phyloP scores from a whole-genome alignment of 2,797 vertebrate species.

The Acanthornis magna region DNA sequence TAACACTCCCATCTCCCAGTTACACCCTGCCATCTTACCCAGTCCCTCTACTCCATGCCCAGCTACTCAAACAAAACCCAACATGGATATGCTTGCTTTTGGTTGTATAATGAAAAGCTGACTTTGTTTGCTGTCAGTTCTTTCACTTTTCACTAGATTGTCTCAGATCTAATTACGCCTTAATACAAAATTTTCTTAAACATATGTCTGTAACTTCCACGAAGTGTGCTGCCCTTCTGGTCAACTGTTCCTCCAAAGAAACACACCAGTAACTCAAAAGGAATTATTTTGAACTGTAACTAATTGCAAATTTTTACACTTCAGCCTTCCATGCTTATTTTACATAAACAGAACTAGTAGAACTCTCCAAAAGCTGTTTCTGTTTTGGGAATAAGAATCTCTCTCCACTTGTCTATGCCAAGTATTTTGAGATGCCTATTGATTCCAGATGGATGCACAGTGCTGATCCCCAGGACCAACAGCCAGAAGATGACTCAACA shows the following conservation, averaged over 20 bases:
- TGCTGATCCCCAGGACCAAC: not conserved
- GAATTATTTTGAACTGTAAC: not conserved
- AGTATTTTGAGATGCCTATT: not conserved
- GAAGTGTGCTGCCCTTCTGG: accelerated
- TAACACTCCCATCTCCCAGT: not conserved
- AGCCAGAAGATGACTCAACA: slow-evolving; percentile 7
- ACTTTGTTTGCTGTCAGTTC: not conserved
- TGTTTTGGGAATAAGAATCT: not conserved
- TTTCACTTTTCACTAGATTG: not conserved
- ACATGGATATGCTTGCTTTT: not conserved
- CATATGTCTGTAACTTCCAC: not conserved
- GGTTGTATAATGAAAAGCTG: not conserved
- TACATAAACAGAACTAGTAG: not conserved
- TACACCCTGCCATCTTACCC: not conserved
- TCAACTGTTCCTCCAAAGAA: not conserved
- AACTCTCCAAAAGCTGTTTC: not conserved
- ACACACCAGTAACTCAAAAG: not conserved
- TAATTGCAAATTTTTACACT: not conserved
- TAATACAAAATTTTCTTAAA: not conserved
- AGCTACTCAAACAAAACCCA: not conserved
- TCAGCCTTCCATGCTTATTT: not conserved
- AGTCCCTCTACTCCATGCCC: not conserved
- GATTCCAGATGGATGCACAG: slow-evolving; percentile 28
- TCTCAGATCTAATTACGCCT: not conserved
- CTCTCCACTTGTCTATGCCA: not conserved